Evolutionary conservation across 2,888 invertebrate genomes (phyloP).

Genomic region (Ganaspis brasiliensis): DNA sequence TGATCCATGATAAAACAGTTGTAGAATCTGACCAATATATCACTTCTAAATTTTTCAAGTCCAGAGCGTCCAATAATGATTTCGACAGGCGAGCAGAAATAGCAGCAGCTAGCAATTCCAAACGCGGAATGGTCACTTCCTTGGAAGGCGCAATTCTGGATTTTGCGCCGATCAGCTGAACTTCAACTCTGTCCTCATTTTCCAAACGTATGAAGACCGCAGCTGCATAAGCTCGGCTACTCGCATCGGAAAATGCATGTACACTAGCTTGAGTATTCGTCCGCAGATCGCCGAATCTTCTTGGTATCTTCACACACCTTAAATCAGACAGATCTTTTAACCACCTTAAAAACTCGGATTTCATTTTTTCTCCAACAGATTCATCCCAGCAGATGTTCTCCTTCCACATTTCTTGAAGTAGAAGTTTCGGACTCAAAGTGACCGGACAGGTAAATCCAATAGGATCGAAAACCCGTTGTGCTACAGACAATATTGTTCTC

Average conservation of each 20-base stretch:
- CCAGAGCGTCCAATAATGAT: conserved; percentile 50
- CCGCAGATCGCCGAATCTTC: conserved; percentile 45
- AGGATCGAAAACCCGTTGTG: conserved; percentile 54
- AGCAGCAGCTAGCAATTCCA: conserved; percentile 69
- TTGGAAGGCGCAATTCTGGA: conserved; percentile 69
- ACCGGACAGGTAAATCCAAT: conserved; percentile 52
- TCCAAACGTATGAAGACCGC: conserved; percentile 62
- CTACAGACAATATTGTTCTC: conserved; percentile 50
- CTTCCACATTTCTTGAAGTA: conserved; percentile 51
- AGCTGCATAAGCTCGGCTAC: conserved; percentile 62
- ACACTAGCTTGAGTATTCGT: conserved; percentile 46
- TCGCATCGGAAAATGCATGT: conserved; percentile 67
- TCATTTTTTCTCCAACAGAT: conserved; percentile 38
- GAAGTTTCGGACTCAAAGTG: conserved; percentile 51
- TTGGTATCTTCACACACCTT: conserved; percentile 47
- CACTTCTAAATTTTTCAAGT: conserved; percentile 40
- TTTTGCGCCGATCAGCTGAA: conserved; percentile 65
- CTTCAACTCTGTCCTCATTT: conserved; percentile 46
- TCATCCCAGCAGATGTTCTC: conserved; percentile 47
- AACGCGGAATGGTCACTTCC: conserved; percentile 68
- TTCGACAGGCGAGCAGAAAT: conserved; percentile 63
- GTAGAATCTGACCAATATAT: conserved; percentile 69
- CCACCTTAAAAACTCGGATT: conserved; percentile 54
- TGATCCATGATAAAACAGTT: conserved; percentile 67
- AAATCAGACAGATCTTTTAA: conserved; percentile 55